Base-by-base conservation (phyloP, 2,797 vertebrate species). In the Columba guinea region DNA sequence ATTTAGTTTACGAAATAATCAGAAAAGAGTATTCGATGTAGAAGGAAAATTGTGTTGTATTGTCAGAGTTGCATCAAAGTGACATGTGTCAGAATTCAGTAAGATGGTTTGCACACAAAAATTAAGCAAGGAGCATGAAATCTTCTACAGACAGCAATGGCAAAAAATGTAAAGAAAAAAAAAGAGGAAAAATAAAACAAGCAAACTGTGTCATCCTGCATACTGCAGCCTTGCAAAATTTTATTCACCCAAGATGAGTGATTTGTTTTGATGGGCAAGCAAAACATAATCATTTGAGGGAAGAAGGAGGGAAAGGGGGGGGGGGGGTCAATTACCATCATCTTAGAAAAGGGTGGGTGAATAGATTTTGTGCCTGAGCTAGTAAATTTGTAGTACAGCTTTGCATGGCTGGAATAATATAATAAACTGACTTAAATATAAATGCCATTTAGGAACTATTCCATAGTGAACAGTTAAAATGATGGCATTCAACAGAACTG, bases 251-350 rank as follows among this genome's bases (percentile, higher is more conserved):
- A 60, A 84, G 46, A 68, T 76, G 44, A 92, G 26, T 86, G 55
- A 94, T 94, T 83, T 95, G 86, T 94, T 95, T 95, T 80, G 70
- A 90, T 83, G 74, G 81, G 68, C 88, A 92, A 84, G 85, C 13
- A 85, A 94, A 92, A 90, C 80, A 94, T 10, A 84, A 87, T 87
- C 35, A 94, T 90, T 85, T 90, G 77, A 60, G 64, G 30, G 51
- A 70, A 84, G 26, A 76, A 28, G 10, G 59, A 64, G 11, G 32
- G 23, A 64, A 76, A 80, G 58, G 24, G 41, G n/a, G 35, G 24
- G 24, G 13, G 13, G 19, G 22, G 0, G 10, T 80, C 90, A 70
- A 90, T 95, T 96, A 75, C 74, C 46, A 82, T 86, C 77, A 65
- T 62, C 34, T 71, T 80, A 27, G 34, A 64, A 91, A 89, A 70